Base-by-base conservation (phyloP, 1,140 invertebrate genomes). In the Pogonomyrmex californicus region DNA sequence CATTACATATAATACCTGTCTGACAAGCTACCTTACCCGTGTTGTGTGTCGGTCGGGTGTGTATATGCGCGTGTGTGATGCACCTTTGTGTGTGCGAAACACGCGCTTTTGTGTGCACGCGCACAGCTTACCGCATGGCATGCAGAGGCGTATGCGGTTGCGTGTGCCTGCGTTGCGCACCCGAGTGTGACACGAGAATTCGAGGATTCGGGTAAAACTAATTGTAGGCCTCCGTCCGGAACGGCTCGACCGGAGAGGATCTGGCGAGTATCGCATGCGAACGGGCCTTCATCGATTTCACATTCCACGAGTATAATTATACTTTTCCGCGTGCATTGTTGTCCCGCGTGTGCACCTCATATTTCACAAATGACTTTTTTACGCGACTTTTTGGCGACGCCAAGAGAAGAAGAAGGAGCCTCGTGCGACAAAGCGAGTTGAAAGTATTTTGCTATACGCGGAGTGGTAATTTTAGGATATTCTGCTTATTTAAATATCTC, bases 11-110 rank as follows among this genome's bases (percentile, higher is more conserved):
- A 88, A 89, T 89, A 88, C 86, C 88, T 88, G 86, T 86, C 88
- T 85, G 88, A 89, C 86, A 79, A 89, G 88, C 81, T 89, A 88
- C 88, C 86, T 89, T 88, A 87, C 87, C 58, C 87, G 54, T 87
- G 87, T 88, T 87, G 77, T 87, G 77, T 71, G 56, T 83, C 86
- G 71, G 75, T 44, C 47, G n/a, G 12, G 49, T 36, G 58, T 47
- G 86, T 79, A 65, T 38, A 54, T 3, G 14, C 5, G 38, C 14
- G 23, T 9, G 17, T n/a, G 2, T 10, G 33, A 12, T n/a, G 30
- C 12, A n/a, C 60, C 38, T 17, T 10, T 6, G 49, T 54, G 62
- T 51, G 77, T 23, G 77, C 33, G 76, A 41, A 23, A 79, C 60
- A 66, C 47, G 23, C 41, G 76, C 77, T 65, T 36, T 79, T 68